Evolutionary conservation across 1,140 invertebrate species (phyloP), one percentile per base, ranked within the genome.

Genomic region (Pseudomyrmex concolor): DNA sequence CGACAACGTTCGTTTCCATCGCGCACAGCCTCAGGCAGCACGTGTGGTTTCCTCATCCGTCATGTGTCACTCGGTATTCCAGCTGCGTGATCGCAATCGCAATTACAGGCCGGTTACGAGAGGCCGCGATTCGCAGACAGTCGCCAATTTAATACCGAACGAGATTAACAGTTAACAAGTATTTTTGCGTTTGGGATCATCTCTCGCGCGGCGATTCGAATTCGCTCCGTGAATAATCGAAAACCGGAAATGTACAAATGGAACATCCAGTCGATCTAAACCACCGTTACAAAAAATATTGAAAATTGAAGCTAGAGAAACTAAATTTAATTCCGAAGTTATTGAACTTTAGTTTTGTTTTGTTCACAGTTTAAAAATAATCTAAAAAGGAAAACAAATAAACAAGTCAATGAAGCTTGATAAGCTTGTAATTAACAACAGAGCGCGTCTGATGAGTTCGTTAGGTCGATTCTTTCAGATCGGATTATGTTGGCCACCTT

Each of bases 11-110:
- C n/a, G 63, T 22, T 74, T 85, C 22, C 73, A 84, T 88, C 34
- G 72, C 80, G 48, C 54, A 34, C 5, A 34, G 34, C 80, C 74
- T 76, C 72, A 50, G 45, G 60, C 72, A 66, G 54, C 57, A 66
- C 43, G 43, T 62, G 77, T 80, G 73, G 64, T 89, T 89, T 89
- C 87, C 84, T 88, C 87, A 78, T 66, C 78, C 59, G 22, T 67
- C 68, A 45, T 77, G 63, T 43, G 34, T 17, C 78, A 34, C 34
- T 84, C 50, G 73, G 45, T 84, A 89, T 88, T 86, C 86, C 73
- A 84, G 19, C 19, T 57, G 64, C 43, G 43, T 60, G 54, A 68
- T 78, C 67, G 1, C 43, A 73, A 73, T 85, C 66, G 76, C 73
- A 83, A 70, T 89, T 88, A 85, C 50, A 50, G 62, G 62, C 50